These are phyloP conservation scores for Drosophila lacertosa DNA, from an alignment of 1,140 invertebrate species.

Conservation along the genomic window DNA sequence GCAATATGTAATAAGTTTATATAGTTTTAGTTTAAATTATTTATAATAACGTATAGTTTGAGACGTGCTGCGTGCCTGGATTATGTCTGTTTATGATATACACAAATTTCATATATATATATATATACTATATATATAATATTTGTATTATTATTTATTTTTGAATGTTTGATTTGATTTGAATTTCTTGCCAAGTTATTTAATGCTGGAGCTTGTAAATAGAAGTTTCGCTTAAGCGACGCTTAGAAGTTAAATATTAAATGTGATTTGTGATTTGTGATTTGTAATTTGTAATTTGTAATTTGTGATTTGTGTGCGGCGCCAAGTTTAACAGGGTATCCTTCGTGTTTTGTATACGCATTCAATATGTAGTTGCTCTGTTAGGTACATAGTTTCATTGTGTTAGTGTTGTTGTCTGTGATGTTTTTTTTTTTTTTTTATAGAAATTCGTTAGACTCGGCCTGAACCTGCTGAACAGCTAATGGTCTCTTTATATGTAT, in stretches of 20 bases:
- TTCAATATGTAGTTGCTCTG: constrained; percentile 70
- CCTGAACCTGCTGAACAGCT: constrained; percentile 22
- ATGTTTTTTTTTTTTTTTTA: neutral
- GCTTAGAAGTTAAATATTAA: constrained; percentile 47
- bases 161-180: constrained; percentile 24
- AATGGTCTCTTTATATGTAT: constrained; percentile 26
- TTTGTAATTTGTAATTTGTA: constrained; percentile 6
- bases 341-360: constrained; percentile 31
- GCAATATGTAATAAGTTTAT: constrained; percentile 40
- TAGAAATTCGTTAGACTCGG: constrained; percentile 60
- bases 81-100: constrained; percentile 72
- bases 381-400: constrained; percentile 81
- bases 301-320: constrained; percentile 15
- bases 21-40: constrained; percentile 47
- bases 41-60: constrained; percentile 49
- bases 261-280: too few relatives aligned
- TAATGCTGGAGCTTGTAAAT: constrained; percentile 65
- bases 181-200: constrained; percentile 5
- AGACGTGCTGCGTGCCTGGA: constrained; percentile 58
- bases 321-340: constrained; percentile 25
- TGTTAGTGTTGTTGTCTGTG: constrained; percentile 56
- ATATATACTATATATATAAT: too few relatives aligned
- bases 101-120: constrained; percentile 54
- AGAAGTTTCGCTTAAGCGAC: constrained; percentile 62
- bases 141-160: constrained; percentile 13